phyloP scores from a whole-genome alignment of 2,113 vertebrate species.

The Egretta garzetta region DNA sequence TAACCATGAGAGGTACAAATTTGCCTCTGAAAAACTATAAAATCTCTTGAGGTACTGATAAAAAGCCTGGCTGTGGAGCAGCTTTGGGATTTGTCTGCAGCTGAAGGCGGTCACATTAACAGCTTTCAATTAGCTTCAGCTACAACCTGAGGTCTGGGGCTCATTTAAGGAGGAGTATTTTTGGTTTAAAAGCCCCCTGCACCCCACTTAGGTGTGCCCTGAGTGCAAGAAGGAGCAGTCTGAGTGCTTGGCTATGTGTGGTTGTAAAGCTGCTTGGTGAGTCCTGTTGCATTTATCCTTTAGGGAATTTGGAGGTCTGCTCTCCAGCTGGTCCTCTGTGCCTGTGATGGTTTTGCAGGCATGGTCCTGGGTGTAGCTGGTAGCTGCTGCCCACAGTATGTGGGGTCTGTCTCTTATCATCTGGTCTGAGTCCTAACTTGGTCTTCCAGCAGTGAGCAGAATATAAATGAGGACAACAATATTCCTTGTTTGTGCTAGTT shows the following conservation, averaged over 20 bases:
- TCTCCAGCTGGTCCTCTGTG: background rate
- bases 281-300: background rate
- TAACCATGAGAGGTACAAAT: background rate
- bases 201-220: rapidly evolving
- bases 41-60: background rate
- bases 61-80: background rate
- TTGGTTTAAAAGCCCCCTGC: background rate
- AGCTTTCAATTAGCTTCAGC: background rate
- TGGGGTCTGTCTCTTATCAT: background rate
- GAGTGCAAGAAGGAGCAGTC: too few relatives aligned
- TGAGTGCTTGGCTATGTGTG: rapidly evolving
- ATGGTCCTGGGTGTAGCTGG: background rate
- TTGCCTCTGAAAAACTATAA: background rate
- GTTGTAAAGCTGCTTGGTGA: background rate
- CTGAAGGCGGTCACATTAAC: background rate
- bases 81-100: background rate
- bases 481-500: background rate
- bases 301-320: background rate
- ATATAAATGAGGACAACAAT: background rate
- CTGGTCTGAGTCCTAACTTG: background rate
- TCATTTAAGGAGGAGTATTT: background rate
- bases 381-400: rapidly evolving
- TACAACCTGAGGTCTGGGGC: background rate
- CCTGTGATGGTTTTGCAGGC: background rate
- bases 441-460: background rate